These are phyloP conservation scores for Phoeniculus purpureus DNA, from an alignment of 2,797 vertebrate species.

Conservation along the genomic window DNA sequence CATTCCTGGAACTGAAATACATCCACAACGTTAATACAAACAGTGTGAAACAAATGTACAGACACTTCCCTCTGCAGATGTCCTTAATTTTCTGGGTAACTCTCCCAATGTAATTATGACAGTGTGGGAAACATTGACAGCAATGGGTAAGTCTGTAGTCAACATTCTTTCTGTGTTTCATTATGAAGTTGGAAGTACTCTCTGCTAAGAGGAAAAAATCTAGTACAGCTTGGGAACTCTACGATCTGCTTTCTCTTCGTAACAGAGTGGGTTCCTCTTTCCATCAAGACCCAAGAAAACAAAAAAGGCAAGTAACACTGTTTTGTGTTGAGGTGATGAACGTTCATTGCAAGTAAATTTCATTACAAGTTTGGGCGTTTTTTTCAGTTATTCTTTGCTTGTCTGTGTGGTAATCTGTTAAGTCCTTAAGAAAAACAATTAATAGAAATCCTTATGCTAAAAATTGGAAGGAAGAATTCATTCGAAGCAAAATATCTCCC, in stretches of 20 bases:
- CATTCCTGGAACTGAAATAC: not conserved
- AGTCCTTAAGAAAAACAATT: not conserved
- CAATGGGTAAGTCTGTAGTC: not conserved
- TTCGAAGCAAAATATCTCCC: not conserved
- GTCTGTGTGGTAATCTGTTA: not conserved
- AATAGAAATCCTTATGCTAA: not conserved
- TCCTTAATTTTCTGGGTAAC: not conserved
- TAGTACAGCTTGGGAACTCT: not conserved
- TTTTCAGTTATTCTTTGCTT: not conserved
- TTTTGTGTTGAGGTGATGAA: not conserved
- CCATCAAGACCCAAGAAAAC: not conserved
- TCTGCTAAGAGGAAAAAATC: not conserved
- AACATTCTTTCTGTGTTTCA: not conserved
- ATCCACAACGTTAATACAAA: not conserved
- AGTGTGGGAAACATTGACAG: not conserved
- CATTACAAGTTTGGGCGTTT: not conserved
- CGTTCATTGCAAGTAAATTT: not conserved
- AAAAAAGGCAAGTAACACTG: rapidly evolving
- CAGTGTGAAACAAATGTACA: not conserved
- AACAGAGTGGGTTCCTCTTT: not conserved
- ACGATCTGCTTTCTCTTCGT: not conserved
- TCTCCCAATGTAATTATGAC: not conserved
- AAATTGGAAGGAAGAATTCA: not conserved
- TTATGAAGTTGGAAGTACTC: not conserved
- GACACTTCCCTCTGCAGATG: not conserved